Evolutionary conservation across 1,140 invertebrate genomes (phyloP).

Genomic region (Orius insidiosus): DNA sequence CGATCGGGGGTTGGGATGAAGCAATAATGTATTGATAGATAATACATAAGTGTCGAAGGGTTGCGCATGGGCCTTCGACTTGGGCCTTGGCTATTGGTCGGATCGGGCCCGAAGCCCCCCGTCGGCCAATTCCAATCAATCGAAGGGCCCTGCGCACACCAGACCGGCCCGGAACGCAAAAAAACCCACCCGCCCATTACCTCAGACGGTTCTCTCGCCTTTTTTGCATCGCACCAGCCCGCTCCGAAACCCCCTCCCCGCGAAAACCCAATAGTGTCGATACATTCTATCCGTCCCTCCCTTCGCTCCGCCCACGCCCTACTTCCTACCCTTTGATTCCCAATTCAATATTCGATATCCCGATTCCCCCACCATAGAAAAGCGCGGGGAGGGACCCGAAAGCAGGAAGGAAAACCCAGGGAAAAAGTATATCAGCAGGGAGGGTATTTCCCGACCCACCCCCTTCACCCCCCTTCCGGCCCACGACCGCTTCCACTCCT

Average conservation of each 20-base stretch:
- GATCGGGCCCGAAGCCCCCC: constrained; percentile 8
- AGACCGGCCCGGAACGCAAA: constrained; percentile 1
- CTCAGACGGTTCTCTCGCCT: constrained; percentile 1
- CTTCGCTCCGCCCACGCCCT: constrained; percentile 5
- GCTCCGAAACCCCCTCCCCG: background rate
- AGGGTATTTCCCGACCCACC: too few relatives aligned
- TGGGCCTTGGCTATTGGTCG: constrained; percentile 13
- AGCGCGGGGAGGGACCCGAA: too few relatives aligned
- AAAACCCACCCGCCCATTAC: constrained; percentile 6
- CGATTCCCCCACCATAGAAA: background rate
- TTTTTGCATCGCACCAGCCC: background rate
- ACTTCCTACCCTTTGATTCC: constrained; percentile 9
- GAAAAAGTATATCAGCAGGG: too few relatives aligned
- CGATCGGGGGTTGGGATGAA: constrained; percentile 7
- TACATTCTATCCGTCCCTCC: constrained; percentile 9
- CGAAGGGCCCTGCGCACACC: constrained; percentile 13
- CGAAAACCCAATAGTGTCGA: constrained; percentile 4
- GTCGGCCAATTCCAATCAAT: constrained; percentile 17
- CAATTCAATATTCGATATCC: constrained; percentile 9
- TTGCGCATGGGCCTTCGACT: constrained; percentile 14
- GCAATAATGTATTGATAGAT: constrained; percentile 18
- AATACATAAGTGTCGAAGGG: constrained; percentile 18
- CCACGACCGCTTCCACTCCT: too few relatives aligned
- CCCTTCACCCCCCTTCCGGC: too few relatives aligned
- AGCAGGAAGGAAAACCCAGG: too few relatives aligned